Conservation (phyloP, 2,888 invertebrate genomes). For the Drosophila koepferae region DNA sequence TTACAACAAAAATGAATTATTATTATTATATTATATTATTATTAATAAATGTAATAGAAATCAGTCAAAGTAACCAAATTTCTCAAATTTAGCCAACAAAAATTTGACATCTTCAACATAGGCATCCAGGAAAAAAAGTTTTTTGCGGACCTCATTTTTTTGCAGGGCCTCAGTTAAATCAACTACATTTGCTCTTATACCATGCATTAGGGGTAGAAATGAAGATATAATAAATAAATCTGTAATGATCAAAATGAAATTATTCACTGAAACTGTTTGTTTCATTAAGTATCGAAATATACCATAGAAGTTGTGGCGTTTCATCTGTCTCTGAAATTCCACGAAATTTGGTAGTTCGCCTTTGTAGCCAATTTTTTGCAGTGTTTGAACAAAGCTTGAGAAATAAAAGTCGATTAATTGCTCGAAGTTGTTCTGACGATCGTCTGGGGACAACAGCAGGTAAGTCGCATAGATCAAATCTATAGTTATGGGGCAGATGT, state of each 20-base stretch:
- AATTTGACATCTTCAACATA: conserved; percentile 35
- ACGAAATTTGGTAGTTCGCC: conserved; percentile 62
- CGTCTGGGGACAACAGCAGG: conserved; percentile 61
- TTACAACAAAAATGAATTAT: neutral
- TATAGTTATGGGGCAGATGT: conserved; percentile 53
- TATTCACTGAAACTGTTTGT: conserved; percentile 42
- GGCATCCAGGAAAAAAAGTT: conserved; percentile 18
- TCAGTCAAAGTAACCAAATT: conserved; percentile 48
- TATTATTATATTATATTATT: neutral
- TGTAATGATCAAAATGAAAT: conserved; percentile 1
- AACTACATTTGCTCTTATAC: conserved; percentile 9
- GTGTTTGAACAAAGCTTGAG: conserved; percentile 49
- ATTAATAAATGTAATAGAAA: neutral
- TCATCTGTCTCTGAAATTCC: conserved; percentile 58
- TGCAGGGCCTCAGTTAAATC: conserved; percentile 15
- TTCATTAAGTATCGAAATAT: neutral
- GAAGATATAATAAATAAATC: conserved; percentile 31
- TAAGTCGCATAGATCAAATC: conserved; percentile 67
- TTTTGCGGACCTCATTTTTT: conserved; percentile 19
- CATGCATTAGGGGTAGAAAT: conserved; percentile 36
- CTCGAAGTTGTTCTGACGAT: conserved; percentile 34
- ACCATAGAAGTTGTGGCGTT: conserved; percentile 58
- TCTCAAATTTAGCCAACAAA: conserved; percentile 34
- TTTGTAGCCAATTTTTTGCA: conserved; percentile 60
- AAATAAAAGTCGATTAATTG: conserved; percentile 53